Percentiles rank a stretch among this genome's conserved stretches.
These are phyloP conservation scores for Cataglyphis rosenhaueri DNA, from an alignment of 2,888 invertebrate species.

Conservation along the genomic window DNA sequence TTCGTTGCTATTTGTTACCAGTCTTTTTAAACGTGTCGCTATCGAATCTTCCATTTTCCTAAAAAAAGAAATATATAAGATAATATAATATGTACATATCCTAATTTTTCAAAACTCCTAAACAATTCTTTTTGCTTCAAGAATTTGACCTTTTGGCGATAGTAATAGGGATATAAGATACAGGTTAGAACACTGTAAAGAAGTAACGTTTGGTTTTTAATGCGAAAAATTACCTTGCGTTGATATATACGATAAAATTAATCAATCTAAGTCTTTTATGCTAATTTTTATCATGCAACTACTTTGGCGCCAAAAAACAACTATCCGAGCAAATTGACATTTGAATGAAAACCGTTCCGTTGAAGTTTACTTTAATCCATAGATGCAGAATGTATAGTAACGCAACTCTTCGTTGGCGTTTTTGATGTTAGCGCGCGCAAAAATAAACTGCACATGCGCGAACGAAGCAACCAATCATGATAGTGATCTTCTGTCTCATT, in stretches of 20 bases:
- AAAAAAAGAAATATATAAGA: constrained; percentile 27
- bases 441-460: background rate
- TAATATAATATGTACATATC: background rate
- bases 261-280: constrained; percentile 13
- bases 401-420: background rate
- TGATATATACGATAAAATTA: background rate
- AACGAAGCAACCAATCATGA: background rate
- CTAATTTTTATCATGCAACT: constrained; percentile 47
- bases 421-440: background rate
- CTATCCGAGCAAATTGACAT: constrained; percentile 34
- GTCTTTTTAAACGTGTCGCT: constrained; percentile 81
- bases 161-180: constrained; percentile 25
- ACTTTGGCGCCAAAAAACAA: constrained; percentile 73
- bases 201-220: background rate
- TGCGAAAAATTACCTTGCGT: constrained; percentile 39
- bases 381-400: background rate
- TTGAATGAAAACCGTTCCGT: constrained; percentile 10
- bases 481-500: no score
- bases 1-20: constrained; percentile 85
- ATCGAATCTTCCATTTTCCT: constrained; percentile 81
- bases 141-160: constrained; percentile 57
- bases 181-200: constrained; percentile 55
- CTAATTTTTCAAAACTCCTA: background rate
- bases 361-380: background rate
- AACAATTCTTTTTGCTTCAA: background rate